These are phyloP conservation scores for Eptatretus burgeri DNA, from an alignment of 2,113 vertebrate species.

Conservation along the genomic window DNA sequence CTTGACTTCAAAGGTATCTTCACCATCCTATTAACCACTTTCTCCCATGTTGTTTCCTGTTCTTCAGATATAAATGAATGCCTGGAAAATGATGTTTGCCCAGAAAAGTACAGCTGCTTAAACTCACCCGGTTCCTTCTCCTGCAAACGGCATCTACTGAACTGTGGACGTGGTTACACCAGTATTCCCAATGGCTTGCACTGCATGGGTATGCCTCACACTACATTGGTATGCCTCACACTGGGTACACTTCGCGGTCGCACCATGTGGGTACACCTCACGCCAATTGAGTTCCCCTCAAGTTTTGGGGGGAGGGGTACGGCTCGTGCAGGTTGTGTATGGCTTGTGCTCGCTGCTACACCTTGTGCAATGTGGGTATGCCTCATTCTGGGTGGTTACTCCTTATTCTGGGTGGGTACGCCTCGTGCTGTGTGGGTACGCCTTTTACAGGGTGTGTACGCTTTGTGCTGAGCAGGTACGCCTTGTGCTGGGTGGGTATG, in stretches of 20 bases:
- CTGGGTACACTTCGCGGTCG: neutral
- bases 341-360: too few relatives aligned
- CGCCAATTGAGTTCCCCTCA: too few relatives aligned
- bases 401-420: too few relatives aligned
- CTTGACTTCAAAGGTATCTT: too few relatives aligned
- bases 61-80: conserved; percentile 8
- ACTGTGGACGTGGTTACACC: conserved; percentile 3
- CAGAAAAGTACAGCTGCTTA: neutral
- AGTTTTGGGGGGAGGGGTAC: too few relatives aligned
- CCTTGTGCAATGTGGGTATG: too few relatives aligned
- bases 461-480: too few relatives aligned
- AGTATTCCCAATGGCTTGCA: neutral
- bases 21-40: neutral
- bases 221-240: conserved; percentile 8
- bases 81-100: neutral
- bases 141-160: conserved; percentile 1
- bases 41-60: neutral
- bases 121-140: conserved; percentile 8
- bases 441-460: too few relatives aligned
- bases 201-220: conserved; percentile 1
- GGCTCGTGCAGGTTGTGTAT: too few relatives aligned
- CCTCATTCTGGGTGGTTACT: too few relatives aligned
- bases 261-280: neutral
- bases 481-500: too few relatives aligned
- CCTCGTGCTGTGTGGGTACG: too few relatives aligned